A percentile compares a stretch with the other conserved stretches of the same genome.
These are phyloP conservation scores for Theristus sp. DNA, from an alignment of 2,888 invertebrate species.

Conservation along the genomic window DNA sequence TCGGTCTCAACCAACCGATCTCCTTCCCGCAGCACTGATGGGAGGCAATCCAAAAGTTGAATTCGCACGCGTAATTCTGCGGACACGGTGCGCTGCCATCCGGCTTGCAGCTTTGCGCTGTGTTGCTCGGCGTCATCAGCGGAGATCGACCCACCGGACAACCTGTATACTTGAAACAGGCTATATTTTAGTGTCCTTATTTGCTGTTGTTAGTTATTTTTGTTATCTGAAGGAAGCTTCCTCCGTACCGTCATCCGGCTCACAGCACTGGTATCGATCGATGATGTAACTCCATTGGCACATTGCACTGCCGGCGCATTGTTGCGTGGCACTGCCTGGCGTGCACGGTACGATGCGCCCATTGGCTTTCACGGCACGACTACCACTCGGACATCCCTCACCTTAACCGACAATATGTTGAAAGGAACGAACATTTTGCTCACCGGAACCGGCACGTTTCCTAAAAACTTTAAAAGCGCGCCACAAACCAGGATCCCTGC, in stretches of 20 bases:
- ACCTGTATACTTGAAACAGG: conserved; percentile 5
- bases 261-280: conserved; percentile 20
- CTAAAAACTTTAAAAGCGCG: no score
- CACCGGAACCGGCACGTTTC: no score
- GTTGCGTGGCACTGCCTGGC: conserved; percentile 9
- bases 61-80: conserved; percentile 11
- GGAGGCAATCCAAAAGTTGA: conserved; percentile 18
- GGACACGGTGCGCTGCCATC: conserved; percentile 9
- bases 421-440: neutral
- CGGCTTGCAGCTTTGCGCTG: neutral
- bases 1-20: conserved; percentile 9
- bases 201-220: neutral
- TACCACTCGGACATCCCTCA: conserved; percentile 14
- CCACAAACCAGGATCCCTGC: conserved; percentile 9
- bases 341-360: conserved; percentile 10
- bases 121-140: neutral
- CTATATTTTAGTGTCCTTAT: neutral
- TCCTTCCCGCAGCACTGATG: conserved; percentile 16
- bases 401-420: conserved; percentile 4
- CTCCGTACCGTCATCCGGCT: conserved; percentile 17
- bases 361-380: conserved; percentile 7
- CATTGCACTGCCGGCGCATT: conserved; percentile 10
- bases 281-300: conserved; percentile 20
- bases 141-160: conserved; percentile 10
- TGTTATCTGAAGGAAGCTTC: no score